phyloP scores from a whole-genome alignment of 2,113 vertebrate species.

The Dendrocopos noguchii region DNA sequence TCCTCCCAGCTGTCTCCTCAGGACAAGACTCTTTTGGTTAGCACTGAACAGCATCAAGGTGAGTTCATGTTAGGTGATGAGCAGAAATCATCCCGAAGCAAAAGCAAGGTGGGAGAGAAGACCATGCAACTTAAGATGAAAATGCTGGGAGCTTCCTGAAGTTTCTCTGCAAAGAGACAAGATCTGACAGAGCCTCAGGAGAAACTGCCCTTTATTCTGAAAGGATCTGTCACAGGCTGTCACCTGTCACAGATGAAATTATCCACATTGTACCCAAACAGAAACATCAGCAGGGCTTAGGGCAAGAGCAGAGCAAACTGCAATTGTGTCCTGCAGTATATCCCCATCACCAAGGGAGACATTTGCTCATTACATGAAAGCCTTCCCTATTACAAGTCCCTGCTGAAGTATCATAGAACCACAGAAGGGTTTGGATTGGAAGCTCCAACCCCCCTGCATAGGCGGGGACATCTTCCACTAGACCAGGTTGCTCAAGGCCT shows the following conservation, averaged over 20 bases:
- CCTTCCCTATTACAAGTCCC: not conserved
- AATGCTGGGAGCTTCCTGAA: not conserved
- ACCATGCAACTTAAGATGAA: not conserved
- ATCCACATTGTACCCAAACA: slow-evolving; percentile 5
- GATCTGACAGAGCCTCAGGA: not conserved
- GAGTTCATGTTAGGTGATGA: not conserved
- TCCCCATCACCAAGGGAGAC: not conserved
- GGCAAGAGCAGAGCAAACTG: not conserved
- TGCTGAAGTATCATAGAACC: not conserved
- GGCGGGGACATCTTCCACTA: no score
- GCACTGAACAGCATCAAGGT: not conserved
- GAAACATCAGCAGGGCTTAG: not conserved
- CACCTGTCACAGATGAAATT: slow-evolving; percentile 42
- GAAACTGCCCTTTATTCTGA: slow-evolving; percentile 36
- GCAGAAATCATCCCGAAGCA: not conserved
- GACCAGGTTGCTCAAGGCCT: no score
- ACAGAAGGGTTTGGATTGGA: no score
- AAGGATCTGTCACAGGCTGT: slow-evolving; percentile 38
- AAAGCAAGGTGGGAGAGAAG: not conserved
- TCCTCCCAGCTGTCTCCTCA: not conserved
- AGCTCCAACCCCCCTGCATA: no score
- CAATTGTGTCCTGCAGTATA: not conserved
- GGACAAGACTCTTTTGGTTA: not conserved
- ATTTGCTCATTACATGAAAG: not conserved
- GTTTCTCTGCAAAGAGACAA: slow-evolving; percentile 18